phyloP scores from a whole-genome alignment of 35 echinoderm and acorn worm genomes.

The Ophiothrix spiculata region DNA sequence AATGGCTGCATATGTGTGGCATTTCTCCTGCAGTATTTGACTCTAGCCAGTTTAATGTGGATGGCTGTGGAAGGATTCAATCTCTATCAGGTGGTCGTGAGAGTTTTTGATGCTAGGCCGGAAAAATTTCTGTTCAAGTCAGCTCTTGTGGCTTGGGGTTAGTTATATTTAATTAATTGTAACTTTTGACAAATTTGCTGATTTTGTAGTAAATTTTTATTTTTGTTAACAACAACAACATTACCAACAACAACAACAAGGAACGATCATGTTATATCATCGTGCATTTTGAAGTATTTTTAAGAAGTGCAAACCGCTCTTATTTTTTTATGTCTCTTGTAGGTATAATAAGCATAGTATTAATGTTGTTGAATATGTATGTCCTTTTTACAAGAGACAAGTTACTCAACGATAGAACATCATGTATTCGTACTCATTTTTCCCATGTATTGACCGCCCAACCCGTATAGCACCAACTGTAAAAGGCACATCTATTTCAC shows the following conservation, averaged over 20 bases:
- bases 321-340: neutral
- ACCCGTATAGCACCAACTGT: too few species aligned
- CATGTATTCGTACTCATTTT: too few species aligned
- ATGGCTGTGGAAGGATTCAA: neutral
- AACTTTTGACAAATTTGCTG: neutral
- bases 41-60: neutral
- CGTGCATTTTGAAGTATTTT: neutral
- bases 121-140: neutral
- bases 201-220: neutral
- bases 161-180: neutral
- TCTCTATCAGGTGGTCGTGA: neutral
- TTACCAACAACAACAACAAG: neutral
- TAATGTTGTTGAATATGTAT: neutral
- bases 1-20: neutral
- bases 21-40: neutral
- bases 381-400: neutral
- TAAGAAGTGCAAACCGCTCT: neutral
- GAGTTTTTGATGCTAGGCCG: neutral
- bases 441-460: too few species aligned
- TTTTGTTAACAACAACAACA: neutral
- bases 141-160: neutral
- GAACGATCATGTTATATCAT: neutral
- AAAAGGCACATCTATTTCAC: too few species aligned
- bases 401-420: neutral
- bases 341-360: neutral